These are phyloP conservation scores for Anas platyrhynchos DNA, from an alignment of 2,113 vertebrate species.

Conservation along the genomic window DNA sequence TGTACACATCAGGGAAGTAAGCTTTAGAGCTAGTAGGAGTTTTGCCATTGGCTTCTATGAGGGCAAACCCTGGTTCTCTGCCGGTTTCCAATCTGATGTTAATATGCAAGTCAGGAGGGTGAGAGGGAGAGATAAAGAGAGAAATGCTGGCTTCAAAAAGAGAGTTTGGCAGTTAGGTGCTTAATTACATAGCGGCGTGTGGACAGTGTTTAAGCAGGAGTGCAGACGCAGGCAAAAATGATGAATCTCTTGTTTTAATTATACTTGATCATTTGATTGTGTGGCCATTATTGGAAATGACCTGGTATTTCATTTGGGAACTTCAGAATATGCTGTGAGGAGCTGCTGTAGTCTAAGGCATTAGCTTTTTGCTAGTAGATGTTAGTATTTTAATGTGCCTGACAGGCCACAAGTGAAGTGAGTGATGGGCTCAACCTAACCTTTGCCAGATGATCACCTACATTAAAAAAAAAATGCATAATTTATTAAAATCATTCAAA, in stretches of 20 bases:
- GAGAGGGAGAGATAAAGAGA: slow-evolving; percentile 1
- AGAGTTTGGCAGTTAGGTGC: slow-evolving; percentile 57
- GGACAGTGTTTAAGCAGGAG: slow-evolving; percentile 47
- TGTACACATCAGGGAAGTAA: background rate
- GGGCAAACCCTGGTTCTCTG: background rate
- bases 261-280: slow-evolving; percentile 40
- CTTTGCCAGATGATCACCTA: slow-evolving; percentile 64
- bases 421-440: slow-evolving; percentile 62
- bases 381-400: slow-evolving; percentile 42
- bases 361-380: slow-evolving; percentile 13
- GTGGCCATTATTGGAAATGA: slow-evolving; percentile 58
- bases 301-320: slow-evolving; percentile 55
- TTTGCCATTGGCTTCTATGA: slow-evolving; percentile 1
- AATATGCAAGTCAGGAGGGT: slow-evolving; percentile 73
- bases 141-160: slow-evolving; percentile 56
- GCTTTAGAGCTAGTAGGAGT: background rate
- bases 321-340: background rate
- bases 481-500: slow-evolving; percentile 58
- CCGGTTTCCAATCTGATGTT: slow-evolving; percentile 50
- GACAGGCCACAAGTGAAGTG: slow-evolving; percentile 51
- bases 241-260: slow-evolving; percentile 43
- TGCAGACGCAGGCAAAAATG: slow-evolving; percentile 56
- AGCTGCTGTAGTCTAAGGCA: background rate
- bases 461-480: slow-evolving; percentile 33
- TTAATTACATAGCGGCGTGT: slow-evolving; percentile 67